Percentiles rank a stretch among this genome's conserved stretches.
Conservation (phyloP, 2,797 vertebrate species). For the Holocentrus rufus region DNA sequence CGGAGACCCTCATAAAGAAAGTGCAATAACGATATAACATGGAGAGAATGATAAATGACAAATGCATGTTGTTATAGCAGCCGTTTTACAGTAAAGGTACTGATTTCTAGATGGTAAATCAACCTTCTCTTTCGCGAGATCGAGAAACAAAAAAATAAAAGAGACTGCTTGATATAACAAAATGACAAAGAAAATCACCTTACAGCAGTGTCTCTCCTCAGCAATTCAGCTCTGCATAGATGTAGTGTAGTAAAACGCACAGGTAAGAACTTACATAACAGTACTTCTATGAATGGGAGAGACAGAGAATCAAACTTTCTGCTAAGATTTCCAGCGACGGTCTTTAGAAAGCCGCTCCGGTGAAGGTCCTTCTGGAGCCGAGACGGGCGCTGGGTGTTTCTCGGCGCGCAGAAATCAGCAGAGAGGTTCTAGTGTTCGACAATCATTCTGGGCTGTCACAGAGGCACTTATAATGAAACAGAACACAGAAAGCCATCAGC, state of each 20-base stretch:
- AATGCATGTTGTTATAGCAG: conserved; percentile 38
- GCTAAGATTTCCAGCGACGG: conserved; percentile 10
- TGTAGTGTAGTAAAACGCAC: conserved; percentile 73
- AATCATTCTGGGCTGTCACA: conserved; percentile 67
- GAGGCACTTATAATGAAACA: conserved; percentile 69
- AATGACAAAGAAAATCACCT: conserved; percentile 31
- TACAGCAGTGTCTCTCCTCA: conserved; percentile 59
- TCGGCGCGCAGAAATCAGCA: conserved; percentile 30
- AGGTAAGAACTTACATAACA: conserved; percentile 67
- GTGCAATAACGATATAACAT: conserved; percentile 34
- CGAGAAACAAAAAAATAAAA: conserved; percentile 24
- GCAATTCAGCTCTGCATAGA: conserved; percentile 71
- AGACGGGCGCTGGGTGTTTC: conserved; percentile 26
- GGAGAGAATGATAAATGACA: conserved; percentile 13
- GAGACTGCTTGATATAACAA: conserved; percentile 23
- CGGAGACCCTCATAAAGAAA: conserved; percentile 13
- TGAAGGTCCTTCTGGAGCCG: not conserved
- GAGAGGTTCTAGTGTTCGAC: conserved; percentile 41
- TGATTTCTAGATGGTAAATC: conserved; percentile 29
- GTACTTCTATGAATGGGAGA: conserved; percentile 48
- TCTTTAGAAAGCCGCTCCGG: conserved; percentile 6
- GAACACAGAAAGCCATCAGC: conserved; percentile 27
- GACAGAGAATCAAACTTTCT: conserved; percentile 16
- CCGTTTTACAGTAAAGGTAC: conserved; percentile 47
- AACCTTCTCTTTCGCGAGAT: not conserved